Evolutionary conservation across 2,797 vertebrate species (phyloP), one percentile per base, ranked within the genome.

Genomic region (Pelodytes ibericus): DNA sequence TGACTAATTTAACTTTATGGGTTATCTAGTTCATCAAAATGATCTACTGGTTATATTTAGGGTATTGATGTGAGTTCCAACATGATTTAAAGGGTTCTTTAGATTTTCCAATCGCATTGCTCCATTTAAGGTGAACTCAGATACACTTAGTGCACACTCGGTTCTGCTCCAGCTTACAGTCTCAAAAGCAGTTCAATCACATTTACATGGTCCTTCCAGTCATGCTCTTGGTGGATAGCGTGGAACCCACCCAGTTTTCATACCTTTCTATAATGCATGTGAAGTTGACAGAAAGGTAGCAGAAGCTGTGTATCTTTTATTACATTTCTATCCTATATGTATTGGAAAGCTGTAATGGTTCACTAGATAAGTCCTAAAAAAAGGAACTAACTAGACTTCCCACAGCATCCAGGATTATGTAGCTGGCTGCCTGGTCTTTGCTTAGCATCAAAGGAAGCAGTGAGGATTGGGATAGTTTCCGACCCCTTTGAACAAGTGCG

Each of bases 301-400:
- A 51, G 73, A 82, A 70, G 69, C 79, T 83, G 72, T 0, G 0
- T 78, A 63, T 86, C 59, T 73, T 81, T 80, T 84, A 80, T 74
- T 82, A 86, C 81, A 88, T 86, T 82, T 83, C 76, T 80, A 82
- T 72, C 41, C 85, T 75, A 87, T n/a, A 84, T 59, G 74, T 58
- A 81, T 26, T 78, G 82, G 75, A 82, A 69, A 80, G 22, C 80
- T 59, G 25, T 71, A 76, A 85, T 81, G 41, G 27, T 80, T 66
- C 78, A 69, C 76, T 66, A 84, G 82, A 79, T 74, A 85, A 29
- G 78, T 33, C 30, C 82, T 71, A 82, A 73, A 83, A 85, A 84
- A 62, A 31, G 71, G 83, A 86, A n/a, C n/a, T n/a, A 63, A 71
- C 65, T 31, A 71, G 33, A 47, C 36, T 77, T 63, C 51, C 60